Conservation (phyloP, 1,140 invertebrate species). For the Yoshiicerus persimilis region DNA sequence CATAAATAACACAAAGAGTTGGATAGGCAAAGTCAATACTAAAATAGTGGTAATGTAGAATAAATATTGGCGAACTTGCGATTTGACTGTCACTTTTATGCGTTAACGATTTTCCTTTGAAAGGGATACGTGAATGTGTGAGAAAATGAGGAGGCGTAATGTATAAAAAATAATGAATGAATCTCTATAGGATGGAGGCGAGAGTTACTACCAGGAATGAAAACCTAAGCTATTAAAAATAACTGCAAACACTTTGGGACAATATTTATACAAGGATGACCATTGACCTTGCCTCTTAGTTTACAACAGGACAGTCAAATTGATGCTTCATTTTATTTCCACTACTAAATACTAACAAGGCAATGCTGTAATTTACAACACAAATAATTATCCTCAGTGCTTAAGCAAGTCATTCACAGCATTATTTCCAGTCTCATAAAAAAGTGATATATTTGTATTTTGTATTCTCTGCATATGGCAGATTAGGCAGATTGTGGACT, state of each 20-base stretch:
- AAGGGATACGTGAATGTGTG: background rate
- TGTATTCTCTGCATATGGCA: background rate
- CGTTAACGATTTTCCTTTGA: background rate
- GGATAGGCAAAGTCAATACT: background rate
- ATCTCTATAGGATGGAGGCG: background rate
- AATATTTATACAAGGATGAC: conserved; percentile 5
- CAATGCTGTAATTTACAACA: background rate
- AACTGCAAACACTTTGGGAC: background rate
- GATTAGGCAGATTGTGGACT: background rate
- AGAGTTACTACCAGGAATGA: background rate
- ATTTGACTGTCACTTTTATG: background rate
- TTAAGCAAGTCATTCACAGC: background rate
- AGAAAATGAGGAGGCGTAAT: background rate
- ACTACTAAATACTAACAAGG: background rate
- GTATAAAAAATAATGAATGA: background rate
- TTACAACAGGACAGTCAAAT: background rate
- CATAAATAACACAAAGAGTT: background rate
- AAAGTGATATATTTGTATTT: background rate
- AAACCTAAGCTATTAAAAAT: background rate
- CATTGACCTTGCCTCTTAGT: background rate
- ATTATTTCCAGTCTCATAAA: background rate
- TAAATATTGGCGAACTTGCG: background rate
- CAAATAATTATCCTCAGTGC: background rate
- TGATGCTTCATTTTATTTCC: background rate
- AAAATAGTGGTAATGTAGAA: background rate